A percentile compares a stretch with the other conserved stretches of the same genome.
Conservation (phyloP, 2,113 vertebrate species). For the Potamarius usumacintae region DNA sequence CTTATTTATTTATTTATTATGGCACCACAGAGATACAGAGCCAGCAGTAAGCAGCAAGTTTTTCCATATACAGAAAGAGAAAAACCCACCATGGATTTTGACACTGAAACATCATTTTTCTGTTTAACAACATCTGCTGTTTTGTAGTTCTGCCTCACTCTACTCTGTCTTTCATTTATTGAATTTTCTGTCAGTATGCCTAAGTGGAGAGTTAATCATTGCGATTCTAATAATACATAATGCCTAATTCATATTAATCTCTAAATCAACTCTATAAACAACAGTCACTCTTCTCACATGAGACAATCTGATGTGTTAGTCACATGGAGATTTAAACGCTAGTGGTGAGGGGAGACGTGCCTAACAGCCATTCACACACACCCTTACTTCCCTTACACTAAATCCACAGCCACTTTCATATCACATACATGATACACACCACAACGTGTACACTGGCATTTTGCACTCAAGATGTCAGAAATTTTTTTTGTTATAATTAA, state of each 20-base stretch:
- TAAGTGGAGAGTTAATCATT: not conserved
- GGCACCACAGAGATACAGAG: constrained; percentile 17
- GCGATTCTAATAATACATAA: not conserved
- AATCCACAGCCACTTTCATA: constrained; percentile 29
- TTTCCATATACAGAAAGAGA: constrained; percentile 24
- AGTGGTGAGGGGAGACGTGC: constrained; percentile 40
- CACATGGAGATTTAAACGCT: constrained; percentile 13
- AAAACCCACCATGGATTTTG: constrained; percentile 1
- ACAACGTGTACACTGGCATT: not conserved
- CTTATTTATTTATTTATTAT: constrained; percentile 53
- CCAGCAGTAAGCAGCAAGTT: constrained; percentile 46
- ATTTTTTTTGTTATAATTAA: not conserved
- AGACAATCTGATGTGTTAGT: constrained; percentile 27
- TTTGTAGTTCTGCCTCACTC: not conserved
- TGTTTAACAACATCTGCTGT: not conserved
- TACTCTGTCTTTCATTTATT: not conserved
- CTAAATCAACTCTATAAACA: not conserved
- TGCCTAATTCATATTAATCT: not conserved
- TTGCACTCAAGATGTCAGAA: not conserved
- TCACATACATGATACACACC: not conserved
- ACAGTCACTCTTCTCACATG: not conserved
- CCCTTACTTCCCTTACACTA: constrained; percentile 12
- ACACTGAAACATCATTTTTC: not conserved
- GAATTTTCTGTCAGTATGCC: not conserved
- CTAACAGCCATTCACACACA: constrained; percentile 45